phyloP scores from a whole-genome alignment of 2,797 vertebrate species.

The Myotis planiceps region DNA sequence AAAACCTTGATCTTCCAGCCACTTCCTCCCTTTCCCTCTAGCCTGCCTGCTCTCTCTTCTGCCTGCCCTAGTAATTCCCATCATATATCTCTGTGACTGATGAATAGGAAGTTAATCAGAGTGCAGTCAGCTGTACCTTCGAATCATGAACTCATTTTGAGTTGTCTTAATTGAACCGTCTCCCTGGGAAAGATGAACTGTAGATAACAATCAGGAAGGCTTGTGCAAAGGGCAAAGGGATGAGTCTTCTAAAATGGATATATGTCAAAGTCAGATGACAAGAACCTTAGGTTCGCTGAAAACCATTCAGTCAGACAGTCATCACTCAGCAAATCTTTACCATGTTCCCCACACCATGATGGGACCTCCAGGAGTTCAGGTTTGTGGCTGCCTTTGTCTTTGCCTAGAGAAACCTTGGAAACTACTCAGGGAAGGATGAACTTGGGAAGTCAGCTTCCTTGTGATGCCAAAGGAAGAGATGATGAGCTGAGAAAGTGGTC shows the following conservation, averaged over 20 bases:
- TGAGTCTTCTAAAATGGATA: constrained; percentile 60
- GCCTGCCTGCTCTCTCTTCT: constrained; percentile 6
- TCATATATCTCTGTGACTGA: constrained; percentile 76
- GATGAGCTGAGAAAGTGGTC: not conserved
- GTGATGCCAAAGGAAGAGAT: not conserved
- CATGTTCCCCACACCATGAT: not conserved
- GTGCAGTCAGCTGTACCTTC: constrained; percentile 74
- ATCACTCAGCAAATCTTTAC: constrained; percentile 58
- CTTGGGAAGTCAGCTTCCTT: not conserved
- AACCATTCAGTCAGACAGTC: constrained; percentile 33
- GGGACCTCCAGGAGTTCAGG: not conserved
- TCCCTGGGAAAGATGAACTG: constrained; percentile 76
- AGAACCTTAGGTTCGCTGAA: constrained; percentile 54
- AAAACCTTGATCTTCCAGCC: not conserved
- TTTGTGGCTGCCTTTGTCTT: not conserved
- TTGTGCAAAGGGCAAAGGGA: constrained; percentile 65
- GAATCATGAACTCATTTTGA: constrained; percentile 75
- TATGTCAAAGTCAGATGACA: constrained; percentile 65
- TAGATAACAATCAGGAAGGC: constrained; percentile 71
- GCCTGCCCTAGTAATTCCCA: constrained; percentile 62
- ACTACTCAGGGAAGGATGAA: not conserved
- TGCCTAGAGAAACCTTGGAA: not conserved
- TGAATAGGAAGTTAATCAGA: constrained; percentile 78
- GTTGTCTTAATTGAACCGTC: constrained; percentile 80
- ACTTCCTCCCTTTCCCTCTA: not conserved